Evolutionary conservation across 2,888 invertebrate genomes (phyloP).

Genomic region (Bellardia bayeri): DNA sequence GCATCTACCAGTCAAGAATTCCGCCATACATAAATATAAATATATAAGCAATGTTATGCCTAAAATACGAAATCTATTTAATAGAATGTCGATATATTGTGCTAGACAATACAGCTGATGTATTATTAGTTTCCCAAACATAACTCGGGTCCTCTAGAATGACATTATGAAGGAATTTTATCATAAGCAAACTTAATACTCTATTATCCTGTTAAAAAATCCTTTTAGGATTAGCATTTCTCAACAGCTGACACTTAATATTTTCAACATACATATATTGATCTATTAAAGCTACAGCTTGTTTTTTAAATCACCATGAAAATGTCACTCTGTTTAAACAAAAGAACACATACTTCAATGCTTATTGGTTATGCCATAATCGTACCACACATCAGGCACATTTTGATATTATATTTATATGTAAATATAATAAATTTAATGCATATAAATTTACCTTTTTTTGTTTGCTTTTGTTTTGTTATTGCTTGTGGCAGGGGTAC

Average conservation of each 20-base stretch:
- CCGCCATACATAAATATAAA: too few species aligned
- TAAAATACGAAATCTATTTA: too few species aligned
- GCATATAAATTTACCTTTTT: constrained; percentile 32
- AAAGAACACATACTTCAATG: too few species aligned
- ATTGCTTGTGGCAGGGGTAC: neutral
- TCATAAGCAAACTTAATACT: too few species aligned
- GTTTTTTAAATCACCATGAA: neutral
- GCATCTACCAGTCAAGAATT: too few species aligned
- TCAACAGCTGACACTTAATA: neutral
- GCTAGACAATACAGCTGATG: too few species aligned
- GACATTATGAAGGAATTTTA: too few species aligned
- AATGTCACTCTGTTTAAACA: neutral
- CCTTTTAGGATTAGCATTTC: neutral
- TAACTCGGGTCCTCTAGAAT: too few species aligned
- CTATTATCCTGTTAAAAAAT: neutral
- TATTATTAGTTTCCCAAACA: too few species aligned
- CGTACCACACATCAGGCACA: neutral
- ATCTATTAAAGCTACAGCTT: neutral
- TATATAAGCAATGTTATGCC: too few species aligned
- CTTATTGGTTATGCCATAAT: neutral
- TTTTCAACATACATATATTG: neutral
- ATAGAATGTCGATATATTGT: too few species aligned
- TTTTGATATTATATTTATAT: constrained; percentile 12
- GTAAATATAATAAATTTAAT: constrained; percentile 2
- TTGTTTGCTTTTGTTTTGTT: neutral